Evolutionary conservation across 1,140 invertebrate genomes (phyloP).

Genomic region (Nomia melanderi): DNA sequence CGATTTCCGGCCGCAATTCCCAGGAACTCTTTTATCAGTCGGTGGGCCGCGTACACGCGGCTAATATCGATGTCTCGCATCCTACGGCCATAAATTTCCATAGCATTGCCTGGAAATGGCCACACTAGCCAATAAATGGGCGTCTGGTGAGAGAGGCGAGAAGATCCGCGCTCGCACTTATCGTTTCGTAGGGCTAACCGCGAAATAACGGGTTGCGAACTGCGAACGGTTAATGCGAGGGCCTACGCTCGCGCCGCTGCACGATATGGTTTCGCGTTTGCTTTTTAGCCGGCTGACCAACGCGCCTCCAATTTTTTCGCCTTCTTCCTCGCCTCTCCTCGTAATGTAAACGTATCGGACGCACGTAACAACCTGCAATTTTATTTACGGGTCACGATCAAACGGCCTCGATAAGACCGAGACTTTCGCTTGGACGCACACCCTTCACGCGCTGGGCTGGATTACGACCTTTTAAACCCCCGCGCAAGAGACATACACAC

Average conservation of each 20-base stretch:
- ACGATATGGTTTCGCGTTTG: constrained; percentile 38
- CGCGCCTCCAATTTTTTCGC: background rate
- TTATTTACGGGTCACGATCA: constrained; percentile 56
- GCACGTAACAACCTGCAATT: constrained; percentile 67
- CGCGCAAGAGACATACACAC: background rate
- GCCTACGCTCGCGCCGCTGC: constrained; percentile 23
- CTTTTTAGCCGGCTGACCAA: constrained; percentile 37
- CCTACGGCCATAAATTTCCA: constrained; percentile 67
- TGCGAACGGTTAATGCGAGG: constrained; percentile 57
- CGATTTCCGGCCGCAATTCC: constrained; percentile 67
- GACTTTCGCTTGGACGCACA: constrained; percentile 38
- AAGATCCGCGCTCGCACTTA: constrained; percentile 53
- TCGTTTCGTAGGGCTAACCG: constrained; percentile 67
- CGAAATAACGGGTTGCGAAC: constrained; percentile 72
- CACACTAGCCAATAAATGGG: background rate
- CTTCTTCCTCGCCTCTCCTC: constrained; percentile 5
- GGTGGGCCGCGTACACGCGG: constrained; percentile 45
- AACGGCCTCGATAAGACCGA: constrained; percentile 51
- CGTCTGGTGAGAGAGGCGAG: background rate
- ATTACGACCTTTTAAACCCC: constrained; percentile 44
- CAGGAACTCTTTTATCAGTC: constrained; percentile 67
- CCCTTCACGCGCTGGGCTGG: constrained; percentile 30
- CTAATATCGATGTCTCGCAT: constrained; percentile 57
- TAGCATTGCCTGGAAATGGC: constrained; percentile 24
- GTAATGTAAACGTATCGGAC: constrained; percentile 64